Evolutionary conservation across 1,140 invertebrate species (phyloP).

Genomic region (Tetramorium alpestre): DNA sequence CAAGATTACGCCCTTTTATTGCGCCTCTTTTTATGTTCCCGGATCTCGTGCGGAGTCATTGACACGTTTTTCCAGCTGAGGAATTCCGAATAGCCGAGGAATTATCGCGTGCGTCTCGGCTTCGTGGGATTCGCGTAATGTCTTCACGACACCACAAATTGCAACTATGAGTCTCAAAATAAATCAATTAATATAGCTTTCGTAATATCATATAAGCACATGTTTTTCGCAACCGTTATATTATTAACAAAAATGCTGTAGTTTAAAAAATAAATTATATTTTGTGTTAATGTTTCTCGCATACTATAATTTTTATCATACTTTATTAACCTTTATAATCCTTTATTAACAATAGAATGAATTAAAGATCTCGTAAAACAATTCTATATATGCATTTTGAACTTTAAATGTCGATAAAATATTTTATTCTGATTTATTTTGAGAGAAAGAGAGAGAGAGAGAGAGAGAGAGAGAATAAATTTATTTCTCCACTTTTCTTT

Average conservation of each 20-base stretch:
- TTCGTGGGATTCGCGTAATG: constrained; percentile 42
- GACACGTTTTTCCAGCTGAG: constrained; percentile 47
- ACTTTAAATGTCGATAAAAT: background rate
- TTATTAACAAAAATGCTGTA: background rate
- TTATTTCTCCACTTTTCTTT: background rate
- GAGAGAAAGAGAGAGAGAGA: too few relatives aligned
- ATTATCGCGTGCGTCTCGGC: constrained; percentile 33
- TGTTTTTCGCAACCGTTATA: background rate
- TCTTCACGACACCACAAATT: background rate
- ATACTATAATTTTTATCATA: background rate
- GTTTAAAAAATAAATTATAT: background rate
- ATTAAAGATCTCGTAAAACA: background rate
- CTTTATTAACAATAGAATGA: background rate
- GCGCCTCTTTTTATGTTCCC: constrained; percentile 21
- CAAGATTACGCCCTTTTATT: constrained; percentile 37
- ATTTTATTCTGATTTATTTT: background rate
- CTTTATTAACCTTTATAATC: background rate
- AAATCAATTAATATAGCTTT: background rate
- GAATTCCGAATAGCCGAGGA: constrained; percentile 42
- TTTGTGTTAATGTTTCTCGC: background rate
- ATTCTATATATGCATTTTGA: background rate
- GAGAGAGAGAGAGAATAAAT: background rate
- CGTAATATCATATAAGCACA: background rate
- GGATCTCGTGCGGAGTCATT: constrained; percentile 33
- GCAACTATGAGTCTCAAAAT: background rate